A percentile compares a stretch with the other conserved stretches of the same genome.
Evolutionary conservation across 2,888 invertebrate species (phyloP).

Genomic region (Furcula furcula): DNA sequence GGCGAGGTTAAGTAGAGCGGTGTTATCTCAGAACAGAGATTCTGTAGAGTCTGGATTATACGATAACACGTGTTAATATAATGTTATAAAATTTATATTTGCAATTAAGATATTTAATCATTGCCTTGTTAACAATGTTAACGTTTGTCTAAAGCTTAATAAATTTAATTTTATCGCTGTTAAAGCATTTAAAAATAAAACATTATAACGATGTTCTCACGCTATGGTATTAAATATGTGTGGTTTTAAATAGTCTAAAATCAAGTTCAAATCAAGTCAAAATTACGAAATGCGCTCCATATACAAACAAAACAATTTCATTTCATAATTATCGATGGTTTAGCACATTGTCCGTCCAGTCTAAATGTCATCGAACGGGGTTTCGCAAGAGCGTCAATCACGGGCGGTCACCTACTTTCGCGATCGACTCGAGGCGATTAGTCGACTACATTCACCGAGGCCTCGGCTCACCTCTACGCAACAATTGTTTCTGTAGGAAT

Average conservation of each 20-base stretch:
- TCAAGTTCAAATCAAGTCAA: no score
- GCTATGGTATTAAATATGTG: no score
- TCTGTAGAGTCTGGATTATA: slow-evolving; percentile 69
- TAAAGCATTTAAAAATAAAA: no score
- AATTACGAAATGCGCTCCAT: slow-evolving; percentile 10
- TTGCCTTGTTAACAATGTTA: neutral
- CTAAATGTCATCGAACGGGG: slow-evolving; percentile 80
- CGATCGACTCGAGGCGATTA: slow-evolving; percentile 77
- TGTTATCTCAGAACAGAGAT: slow-evolving; percentile 78
- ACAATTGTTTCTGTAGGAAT: slow-evolving; percentile 82
- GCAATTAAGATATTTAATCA: slow-evolving; percentile 4
- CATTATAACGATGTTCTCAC: no score
- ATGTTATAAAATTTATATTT: slow-evolving; percentile 15
- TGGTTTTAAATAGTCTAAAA: no score
- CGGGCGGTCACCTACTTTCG: slow-evolving; percentile 81
- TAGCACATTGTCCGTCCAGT: slow-evolving; percentile 70
- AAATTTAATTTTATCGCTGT: neutral
- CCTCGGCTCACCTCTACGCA: slow-evolving; percentile 79
- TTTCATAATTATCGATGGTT: slow-evolving; percentile 71
- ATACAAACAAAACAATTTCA: slow-evolving; percentile 37
- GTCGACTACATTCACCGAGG: slow-evolving; percentile 77
- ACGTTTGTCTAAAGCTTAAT: neutral
- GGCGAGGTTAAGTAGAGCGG: slow-evolving; percentile 81
- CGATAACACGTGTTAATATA: slow-evolving; percentile 37
- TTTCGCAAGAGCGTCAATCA: slow-evolving; percentile 80